A percentile compares a stretch with the other conserved stretches of the same genome.
Conservation (phyloP, 2,888 invertebrate genomes). For the Melanchra persicariae region DNA sequence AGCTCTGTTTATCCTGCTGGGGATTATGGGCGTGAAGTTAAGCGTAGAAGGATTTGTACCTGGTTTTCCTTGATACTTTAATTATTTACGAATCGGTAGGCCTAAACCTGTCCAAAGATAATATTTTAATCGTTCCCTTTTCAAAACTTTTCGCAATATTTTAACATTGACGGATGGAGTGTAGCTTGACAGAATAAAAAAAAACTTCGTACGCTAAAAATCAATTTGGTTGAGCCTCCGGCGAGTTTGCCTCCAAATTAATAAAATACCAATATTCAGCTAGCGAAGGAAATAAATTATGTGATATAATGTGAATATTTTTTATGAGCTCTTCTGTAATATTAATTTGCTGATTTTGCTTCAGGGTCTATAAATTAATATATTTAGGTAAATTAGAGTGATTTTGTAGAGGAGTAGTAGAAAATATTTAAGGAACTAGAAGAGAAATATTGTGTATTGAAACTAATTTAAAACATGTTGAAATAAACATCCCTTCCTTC, state of each 20-base stretch:
- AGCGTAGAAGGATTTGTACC: slow-evolving; percentile 7
- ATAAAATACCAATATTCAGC: slow-evolving; percentile 38
- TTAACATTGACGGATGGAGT: slow-evolving; percentile 23
- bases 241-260: slow-evolving; percentile 17
- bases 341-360: slow-evolving; percentile 14
- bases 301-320: slow-evolving; percentile 2
- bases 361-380: not conserved
- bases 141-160: slow-evolving; percentile 3
- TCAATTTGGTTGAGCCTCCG: slow-evolving; percentile 32
- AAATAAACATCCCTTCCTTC: not conserved
- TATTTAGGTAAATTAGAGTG: not conserved
- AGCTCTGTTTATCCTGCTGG: slow-evolving; percentile 41
- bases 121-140: not conserved
- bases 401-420: not conserved
- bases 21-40: slow-evolving; percentile 18
- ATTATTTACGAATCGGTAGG: not conserved
- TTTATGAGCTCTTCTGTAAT: not conserved
- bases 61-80: slow-evolving; percentile 6
- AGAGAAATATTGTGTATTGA: not conserved
- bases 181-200: slow-evolving; percentile 11
- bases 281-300: slow-evolving; percentile 23
- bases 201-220: slow-evolving; percentile 23
- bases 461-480: not conserved
- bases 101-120: not conserved
- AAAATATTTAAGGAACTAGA: not conserved